Percentiles rank a stretch among this genome's conserved stretches.
Evolutionary conservation across 2,797 vertebrate genomes (phyloP).

Genomic region (Trematomus bernacchii): DNA sequence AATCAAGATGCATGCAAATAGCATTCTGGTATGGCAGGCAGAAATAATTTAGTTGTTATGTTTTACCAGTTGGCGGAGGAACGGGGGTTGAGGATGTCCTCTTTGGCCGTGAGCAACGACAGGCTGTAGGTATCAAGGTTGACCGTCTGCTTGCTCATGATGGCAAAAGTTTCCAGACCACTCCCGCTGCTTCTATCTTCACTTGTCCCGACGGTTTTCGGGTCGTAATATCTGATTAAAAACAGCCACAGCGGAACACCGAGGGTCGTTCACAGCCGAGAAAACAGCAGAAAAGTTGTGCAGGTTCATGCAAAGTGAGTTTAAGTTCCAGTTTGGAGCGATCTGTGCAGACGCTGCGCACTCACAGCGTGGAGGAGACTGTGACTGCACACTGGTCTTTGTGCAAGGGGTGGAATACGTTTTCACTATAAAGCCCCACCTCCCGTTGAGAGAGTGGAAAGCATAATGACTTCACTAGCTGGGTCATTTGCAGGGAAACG

Average conservation of each 20-base stretch:
- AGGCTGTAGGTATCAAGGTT: slow-evolving; percentile 90
- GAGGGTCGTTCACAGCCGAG: slow-evolving; percentile 27
- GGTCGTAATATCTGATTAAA: slow-evolving; percentile 42
- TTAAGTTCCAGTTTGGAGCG: slow-evolving; percentile 48
- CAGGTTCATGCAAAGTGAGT: slow-evolving; percentile 60
- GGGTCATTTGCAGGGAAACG: slow-evolving; percentile 52
- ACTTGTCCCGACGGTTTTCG: slow-evolving; percentile 57
- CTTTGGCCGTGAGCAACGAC: slow-evolving; percentile 90
- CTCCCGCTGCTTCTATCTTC: slow-evolving; percentile 68
- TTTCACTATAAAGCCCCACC: slow-evolving; percentile 83
- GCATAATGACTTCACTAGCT: slow-evolving; percentile 75
- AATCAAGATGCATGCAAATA: not conserved
- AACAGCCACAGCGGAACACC: slow-evolving; percentile 47
- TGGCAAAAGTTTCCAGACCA: slow-evolving; percentile 71
- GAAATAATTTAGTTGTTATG: slow-evolving; percentile 3
- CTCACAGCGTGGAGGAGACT: slow-evolving; percentile 66
- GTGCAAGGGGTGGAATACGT: slow-evolving; percentile 74
- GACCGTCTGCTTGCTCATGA: slow-evolving; percentile 77
- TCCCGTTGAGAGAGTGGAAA: slow-evolving; percentile 81
- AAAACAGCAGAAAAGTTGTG: slow-evolving; percentile 25
- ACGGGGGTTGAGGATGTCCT: slow-evolving; percentile 89
- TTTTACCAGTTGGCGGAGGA: slow-evolving; percentile 90
- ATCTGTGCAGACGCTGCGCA: slow-evolving; percentile 57
- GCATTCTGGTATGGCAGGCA: not conserved
- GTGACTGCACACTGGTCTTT: slow-evolving; percentile 74